These are phyloP conservation scores for Stegophylla sp. DNA, from an alignment of 2,888 invertebrate genomes.

Conservation along the genomic window DNA sequence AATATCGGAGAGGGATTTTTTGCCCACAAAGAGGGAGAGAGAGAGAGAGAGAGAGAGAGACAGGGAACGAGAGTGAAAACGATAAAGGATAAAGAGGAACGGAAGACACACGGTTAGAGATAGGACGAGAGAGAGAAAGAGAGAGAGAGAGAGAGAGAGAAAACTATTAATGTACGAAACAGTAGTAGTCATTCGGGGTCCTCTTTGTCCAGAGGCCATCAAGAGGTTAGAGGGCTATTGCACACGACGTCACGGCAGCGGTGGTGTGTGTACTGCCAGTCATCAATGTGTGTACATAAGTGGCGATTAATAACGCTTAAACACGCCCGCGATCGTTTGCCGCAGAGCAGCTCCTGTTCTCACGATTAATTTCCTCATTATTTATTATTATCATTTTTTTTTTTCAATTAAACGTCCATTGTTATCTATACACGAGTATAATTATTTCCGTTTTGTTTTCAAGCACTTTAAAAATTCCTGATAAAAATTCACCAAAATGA, in stretches of 20 bases:
- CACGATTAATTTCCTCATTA: not conserved
- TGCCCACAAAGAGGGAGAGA: not conserved
- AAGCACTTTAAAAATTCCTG: no score
- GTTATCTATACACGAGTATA: not conserved
- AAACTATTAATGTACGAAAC: not conserved
- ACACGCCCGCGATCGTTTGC: not conserved
- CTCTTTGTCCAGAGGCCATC: not conserved
- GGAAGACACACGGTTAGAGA: no score
- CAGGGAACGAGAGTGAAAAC: not conserved
- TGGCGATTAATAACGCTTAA: constrained; percentile 9
- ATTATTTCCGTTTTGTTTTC: not conserved
- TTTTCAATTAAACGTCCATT: not conserved
- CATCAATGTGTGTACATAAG: not conserved
- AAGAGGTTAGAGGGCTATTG: not conserved
- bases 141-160: not conserved
- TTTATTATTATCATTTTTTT: no score
- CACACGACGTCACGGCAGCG: not conserved
- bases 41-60: not conserved
- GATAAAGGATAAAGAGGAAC: not conserved
- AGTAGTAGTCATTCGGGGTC: not conserved
- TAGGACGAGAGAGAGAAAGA: not conserved
- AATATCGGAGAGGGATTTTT: not conserved
- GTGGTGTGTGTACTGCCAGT: not conserved
- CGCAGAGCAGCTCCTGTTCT: not conserved
- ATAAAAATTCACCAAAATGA: no score